Evolutionary conservation across 2,113 vertebrate genomes (phyloP), one percentile per base, ranked within the genome.

Genomic region (Xenotilapia leptura): DNA sequence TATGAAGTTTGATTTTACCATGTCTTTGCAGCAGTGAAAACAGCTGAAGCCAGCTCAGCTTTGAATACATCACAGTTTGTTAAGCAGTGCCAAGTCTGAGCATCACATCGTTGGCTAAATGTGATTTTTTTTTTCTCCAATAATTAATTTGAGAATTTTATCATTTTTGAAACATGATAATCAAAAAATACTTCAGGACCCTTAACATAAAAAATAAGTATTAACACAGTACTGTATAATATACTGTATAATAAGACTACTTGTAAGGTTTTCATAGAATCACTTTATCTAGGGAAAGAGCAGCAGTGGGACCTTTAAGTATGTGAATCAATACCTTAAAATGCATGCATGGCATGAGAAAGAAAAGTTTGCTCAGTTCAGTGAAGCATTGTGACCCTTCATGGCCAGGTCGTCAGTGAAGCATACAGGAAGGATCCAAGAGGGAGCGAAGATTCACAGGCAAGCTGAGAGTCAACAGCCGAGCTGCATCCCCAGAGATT

Each of bases 321-420:
- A n/a, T 47, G 83, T 85, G 86, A 91, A 90, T 84, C 17, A 45
- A 68, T 86, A 56, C 62, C 56, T 84, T 68, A 13, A 80, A 86
- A 82, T 62, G 79, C 86, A 88, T 51, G 89, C 79, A 83, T 77
- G 83, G 33, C 5, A 4, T 23, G 68, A 83, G 90, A 91, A 26
- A 84, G 90, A 45, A 28, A 58, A 49, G 94, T 97, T 96, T 96
- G 94, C 92, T 93, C 91, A 96, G 91, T 82, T 94, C 89, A 96
- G 85, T 88, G 92, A 94, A 95, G 94, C 96, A 89, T 93, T 83
- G 89, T 94, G 95, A 96, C 95, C 94, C 89, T 84, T 90, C 83
- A 49, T 83, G 90, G 91, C 82, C 94, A 88, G 88, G 90, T 90
- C 92, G 82, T 88, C 91, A 91, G 88, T 90, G 87, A 87, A 92